A percentile compares a stretch with the other conserved stretches of the same genome.
phyloP scores from a whole-genome alignment of 2,797 vertebrate genomes.

The Lemur catta region DNA sequence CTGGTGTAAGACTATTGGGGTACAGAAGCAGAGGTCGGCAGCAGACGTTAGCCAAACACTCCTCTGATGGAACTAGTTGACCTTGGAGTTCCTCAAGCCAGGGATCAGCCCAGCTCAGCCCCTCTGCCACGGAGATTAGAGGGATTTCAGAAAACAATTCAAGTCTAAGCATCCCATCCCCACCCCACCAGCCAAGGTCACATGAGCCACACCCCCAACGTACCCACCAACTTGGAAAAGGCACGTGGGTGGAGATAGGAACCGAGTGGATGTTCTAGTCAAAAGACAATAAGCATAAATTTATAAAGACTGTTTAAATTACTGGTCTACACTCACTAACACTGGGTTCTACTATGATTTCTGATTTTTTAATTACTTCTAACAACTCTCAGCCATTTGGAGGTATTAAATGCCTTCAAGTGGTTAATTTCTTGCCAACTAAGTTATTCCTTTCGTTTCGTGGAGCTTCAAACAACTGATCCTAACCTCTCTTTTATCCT shows the following conservation, averaged over 20 bases:
- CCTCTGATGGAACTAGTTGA: not conserved
- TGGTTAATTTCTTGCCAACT: not conserved
- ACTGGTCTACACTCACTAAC: not conserved
- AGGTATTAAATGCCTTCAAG: not conserved
- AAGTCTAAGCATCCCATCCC: not conserved
- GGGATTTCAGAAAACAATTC: not conserved
- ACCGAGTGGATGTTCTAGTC: not conserved
- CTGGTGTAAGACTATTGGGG: fast-evolving
- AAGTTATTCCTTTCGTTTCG: not conserved
- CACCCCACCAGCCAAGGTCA: not conserved
- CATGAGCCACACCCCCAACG: not conserved
- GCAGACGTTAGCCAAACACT: not conserved
- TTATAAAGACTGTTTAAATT: not conserved
- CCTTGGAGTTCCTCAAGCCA: not conserved
- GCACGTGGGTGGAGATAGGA: not conserved
- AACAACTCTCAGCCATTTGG: not conserved
- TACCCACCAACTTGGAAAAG: not conserved
- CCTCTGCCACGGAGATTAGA: not conserved
- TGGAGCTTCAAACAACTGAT: not conserved
- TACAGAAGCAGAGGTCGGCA: not conserved
- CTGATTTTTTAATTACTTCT: not conserved
- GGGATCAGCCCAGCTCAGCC: not conserved
- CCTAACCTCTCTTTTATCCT: not conserved
- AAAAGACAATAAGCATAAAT: not conserved
- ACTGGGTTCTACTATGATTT: not conserved